phyloP scores from a whole-genome alignment of 2,888 invertebrate species.

The Chaetogeoica ovagalla region DNA sequence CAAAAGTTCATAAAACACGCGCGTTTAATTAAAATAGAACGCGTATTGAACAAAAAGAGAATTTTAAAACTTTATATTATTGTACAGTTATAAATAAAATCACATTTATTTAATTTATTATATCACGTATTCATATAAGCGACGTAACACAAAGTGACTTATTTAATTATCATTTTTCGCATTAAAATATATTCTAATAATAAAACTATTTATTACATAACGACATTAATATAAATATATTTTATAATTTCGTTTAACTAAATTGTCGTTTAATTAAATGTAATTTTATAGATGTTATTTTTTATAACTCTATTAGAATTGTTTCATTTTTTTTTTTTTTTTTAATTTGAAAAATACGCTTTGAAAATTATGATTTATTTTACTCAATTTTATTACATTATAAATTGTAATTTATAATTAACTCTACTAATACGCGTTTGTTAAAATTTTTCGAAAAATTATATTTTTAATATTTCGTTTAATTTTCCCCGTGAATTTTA shows the following conservation, averaged over 20 bases:
- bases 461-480: too few species aligned
- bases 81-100: slow-evolving; percentile 12
- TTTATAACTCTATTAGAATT: neutral
- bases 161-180: slow-evolving; percentile 3
- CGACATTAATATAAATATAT: too few species aligned
- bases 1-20: neutral
- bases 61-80: neutral
- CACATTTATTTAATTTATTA: neutral
- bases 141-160: neutral
- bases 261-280: neutral
- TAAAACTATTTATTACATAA: too few species aligned
- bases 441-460: too few species aligned
- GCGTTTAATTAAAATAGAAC: slow-evolving; percentile 3
- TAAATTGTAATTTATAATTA: neutral
- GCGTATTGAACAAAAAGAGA: neutral
- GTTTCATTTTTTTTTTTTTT: neutral
- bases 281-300: neutral
- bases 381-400: neutral
- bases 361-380: neutral
- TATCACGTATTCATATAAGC: neutral
- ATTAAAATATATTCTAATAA: neutral
- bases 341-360: too few species aligned
- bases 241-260: neutral
- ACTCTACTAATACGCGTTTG: too few species aligned
- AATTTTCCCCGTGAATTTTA: too few species aligned